Evolutionary conservation across 1,140 invertebrate genomes (phyloP).

Genomic region (Sinonovacula constricta): DNA sequence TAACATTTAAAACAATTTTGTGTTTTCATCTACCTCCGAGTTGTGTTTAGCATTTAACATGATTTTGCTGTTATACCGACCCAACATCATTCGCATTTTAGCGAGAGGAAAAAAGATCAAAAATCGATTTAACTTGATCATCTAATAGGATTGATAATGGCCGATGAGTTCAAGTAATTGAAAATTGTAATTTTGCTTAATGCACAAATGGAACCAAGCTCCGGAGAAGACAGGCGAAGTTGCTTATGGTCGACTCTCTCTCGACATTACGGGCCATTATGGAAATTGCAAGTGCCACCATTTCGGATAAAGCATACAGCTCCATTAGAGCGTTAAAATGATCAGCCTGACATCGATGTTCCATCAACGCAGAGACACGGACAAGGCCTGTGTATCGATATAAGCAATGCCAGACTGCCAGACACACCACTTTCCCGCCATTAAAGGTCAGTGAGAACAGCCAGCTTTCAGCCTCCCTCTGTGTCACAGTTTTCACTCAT

Average conservation of each 20-base stretch:
- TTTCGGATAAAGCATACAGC: background rate
- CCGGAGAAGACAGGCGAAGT: slow-evolving; percentile 14
- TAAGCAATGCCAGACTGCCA: too few relatives aligned
- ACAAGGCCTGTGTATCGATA: too few relatives aligned
- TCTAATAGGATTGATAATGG: slow-evolving; percentile 53
- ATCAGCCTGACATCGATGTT: background rate
- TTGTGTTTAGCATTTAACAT: slow-evolving; percentile 53
- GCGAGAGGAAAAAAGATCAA: slow-evolving; percentile 56
- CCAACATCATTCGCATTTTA: slow-evolving; percentile 53
- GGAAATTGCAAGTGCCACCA: slow-evolving; percentile 33
- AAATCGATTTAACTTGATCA: slow-evolving; percentile 58
- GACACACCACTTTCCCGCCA: too few relatives aligned
- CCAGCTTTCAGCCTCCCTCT: too few relatives aligned
- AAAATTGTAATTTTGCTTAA: slow-evolving; percentile 58
- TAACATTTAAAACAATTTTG: slow-evolving; percentile 55
- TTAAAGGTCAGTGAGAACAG: too few relatives aligned
- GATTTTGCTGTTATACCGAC: slow-evolving; percentile 54
- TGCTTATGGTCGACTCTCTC: slow-evolving; percentile 5
- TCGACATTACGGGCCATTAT: slow-evolving; percentile 37
- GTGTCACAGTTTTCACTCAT: too few relatives aligned
- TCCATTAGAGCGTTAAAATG: slow-evolving; percentile 32
- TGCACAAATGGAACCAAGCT: slow-evolving; percentile 47
- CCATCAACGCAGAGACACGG: too few relatives aligned
- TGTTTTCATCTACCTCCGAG: slow-evolving; percentile 48
- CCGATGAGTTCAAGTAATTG: slow-evolving; percentile 56